phyloP scores from a whole-genome alignment of 1,140 invertebrate species.

The Ceratina calcarata region DNA sequence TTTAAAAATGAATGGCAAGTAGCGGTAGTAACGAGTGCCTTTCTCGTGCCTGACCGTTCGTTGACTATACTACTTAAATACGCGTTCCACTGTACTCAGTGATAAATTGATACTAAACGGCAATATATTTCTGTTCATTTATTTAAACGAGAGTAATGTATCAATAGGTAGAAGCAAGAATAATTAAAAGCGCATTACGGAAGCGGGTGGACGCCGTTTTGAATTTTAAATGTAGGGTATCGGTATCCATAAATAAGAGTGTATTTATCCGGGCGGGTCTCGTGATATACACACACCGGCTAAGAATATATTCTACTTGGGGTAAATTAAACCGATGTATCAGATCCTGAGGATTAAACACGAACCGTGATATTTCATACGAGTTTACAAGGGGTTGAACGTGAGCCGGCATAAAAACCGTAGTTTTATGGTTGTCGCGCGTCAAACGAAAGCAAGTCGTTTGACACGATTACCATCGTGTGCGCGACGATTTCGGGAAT shows the following conservation, averaged over 20 bases:
- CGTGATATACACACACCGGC: constrained; percentile 4
- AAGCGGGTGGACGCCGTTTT: constrained; percentile 27
- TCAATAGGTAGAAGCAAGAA: constrained; percentile 33
- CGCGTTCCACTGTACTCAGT: not conserved
- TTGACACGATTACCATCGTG: constrained; percentile 3
- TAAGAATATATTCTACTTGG: constrained; percentile 35
- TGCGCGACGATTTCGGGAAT: not conserved
- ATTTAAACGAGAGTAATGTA: constrained; percentile 20
- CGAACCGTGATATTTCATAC: constrained; percentile 25
- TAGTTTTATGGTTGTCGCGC: constrained; percentile 1
- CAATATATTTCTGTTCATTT: not conserved
- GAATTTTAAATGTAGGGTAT: constrained; percentile 61
- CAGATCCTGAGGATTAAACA: constrained; percentile 38
- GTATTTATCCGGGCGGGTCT: constrained; percentile 23
- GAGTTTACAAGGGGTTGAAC: constrained; percentile 22
- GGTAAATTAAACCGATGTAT: constrained; percentile 46
- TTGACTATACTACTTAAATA: not conserved
- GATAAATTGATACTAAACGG: not conserved
- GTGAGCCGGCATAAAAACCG: constrained; percentile 28
- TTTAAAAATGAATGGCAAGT: too few relatives aligned
- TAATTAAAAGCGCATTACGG: constrained; percentile 55
- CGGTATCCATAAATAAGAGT: constrained; percentile 53
- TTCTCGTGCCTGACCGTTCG: not conserved
- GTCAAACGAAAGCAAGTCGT: not conserved
- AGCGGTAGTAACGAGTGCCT: too few relatives aligned